Evolutionary conservation across 2,797 vertebrate species (phyloP).

Genomic region (Hyperoplus immaculatus): DNA sequence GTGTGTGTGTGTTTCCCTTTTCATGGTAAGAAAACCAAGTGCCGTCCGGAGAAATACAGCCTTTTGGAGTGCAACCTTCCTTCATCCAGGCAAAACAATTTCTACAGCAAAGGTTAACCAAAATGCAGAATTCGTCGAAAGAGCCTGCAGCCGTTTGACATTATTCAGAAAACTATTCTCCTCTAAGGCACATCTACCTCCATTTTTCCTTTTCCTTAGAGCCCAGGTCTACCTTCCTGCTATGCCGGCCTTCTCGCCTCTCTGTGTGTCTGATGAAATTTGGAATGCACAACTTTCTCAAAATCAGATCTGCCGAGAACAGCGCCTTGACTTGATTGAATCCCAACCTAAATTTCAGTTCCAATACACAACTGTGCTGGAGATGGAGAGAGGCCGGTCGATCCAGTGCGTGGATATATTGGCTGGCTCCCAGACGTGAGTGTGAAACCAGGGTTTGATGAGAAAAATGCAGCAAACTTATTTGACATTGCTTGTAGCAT

Average conservation of each 20-base stretch:
- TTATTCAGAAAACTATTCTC: conserved; percentile 48
- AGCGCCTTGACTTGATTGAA: conserved; percentile 61
- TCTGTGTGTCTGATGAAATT: conserved; percentile 51
- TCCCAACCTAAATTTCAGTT: conserved; percentile 47
- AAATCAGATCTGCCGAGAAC: conserved; percentile 71
- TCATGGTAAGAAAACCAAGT: not conserved
- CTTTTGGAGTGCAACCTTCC: conserved; percentile 39
- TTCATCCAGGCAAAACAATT: conserved; percentile 6
- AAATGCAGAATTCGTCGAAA: conserved; percentile 51
- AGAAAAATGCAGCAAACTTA: conserved; percentile 9
- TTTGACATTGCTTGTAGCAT: conserved; percentile 13
- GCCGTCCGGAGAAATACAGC: conserved; percentile 9
- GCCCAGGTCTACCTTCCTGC: not conserved
- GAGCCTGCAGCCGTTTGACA: conserved; percentile 50
- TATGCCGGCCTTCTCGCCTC: conserved; percentile 4
- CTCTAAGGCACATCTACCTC: conserved; percentile 35
- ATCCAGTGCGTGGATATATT: not conserved
- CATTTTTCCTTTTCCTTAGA: conserved; percentile 25
- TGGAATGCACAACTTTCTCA: conserved; percentile 47
- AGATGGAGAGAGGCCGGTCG: conserved; percentile 29
- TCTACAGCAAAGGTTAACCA: conserved; percentile 53
- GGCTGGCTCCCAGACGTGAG: conserved; percentile 24
- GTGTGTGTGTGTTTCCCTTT: not conserved
- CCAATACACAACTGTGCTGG: conserved; percentile 37
- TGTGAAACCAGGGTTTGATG: conserved; percentile 26